Evolutionary conservation across 1,140 invertebrate genomes (phyloP).

Genomic region (Drosophila ironensis): DNA sequence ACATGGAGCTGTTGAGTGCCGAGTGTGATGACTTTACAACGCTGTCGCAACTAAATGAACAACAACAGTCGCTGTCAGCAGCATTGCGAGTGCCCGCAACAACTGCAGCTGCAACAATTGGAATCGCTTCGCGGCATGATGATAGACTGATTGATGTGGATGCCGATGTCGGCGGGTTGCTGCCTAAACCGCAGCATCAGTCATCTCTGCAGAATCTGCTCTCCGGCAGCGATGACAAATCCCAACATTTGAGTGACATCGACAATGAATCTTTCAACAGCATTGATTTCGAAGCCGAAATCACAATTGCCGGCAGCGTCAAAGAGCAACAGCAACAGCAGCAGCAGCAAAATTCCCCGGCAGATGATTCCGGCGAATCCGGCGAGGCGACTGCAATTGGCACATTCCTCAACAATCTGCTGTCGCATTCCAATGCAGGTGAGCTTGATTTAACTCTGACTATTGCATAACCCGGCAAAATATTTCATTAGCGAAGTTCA

Average conservation of each 20-base stretch:
- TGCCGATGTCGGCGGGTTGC: conserved; percentile 22
- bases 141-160: conserved; percentile 76
- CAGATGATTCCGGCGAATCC: conserved; percentile 36
- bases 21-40: conserved; percentile 80
- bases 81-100: conserved; percentile 48
- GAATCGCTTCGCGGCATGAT: conserved; percentile 3
- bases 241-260: conserved; percentile 81
- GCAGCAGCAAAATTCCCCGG: conserved; percentile 8
- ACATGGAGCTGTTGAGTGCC: conserved; percentile 65
- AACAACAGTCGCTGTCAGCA: conserved; percentile 59
- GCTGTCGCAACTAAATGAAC: conserved; percentile 81
- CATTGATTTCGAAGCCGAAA: conserved; percentile 81
- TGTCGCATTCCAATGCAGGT: conserved; percentile 82
- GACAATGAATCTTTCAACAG: conserved; percentile 82
- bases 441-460: conserved; percentile 37
- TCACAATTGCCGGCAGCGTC: conserved; percentile 71
- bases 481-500: conserved; percentile 64
- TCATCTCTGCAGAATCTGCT: conserved; percentile 73
- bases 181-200: conserved; percentile 64
- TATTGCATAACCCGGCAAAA: conserved; percentile 38
- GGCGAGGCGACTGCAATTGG: conserved; percentile 78
- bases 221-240: conserved; percentile 73
- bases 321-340: conserved; percentile 17
- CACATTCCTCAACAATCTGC: conserved; percentile 81
- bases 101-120: neutral